Percentiles rank a stretch among this genome's conserved stretches.
These are phyloP conservation scores for Ranitomeya variabilis DNA, from an alignment of 2,113 vertebrate species.

Conservation along the genomic window DNA sequence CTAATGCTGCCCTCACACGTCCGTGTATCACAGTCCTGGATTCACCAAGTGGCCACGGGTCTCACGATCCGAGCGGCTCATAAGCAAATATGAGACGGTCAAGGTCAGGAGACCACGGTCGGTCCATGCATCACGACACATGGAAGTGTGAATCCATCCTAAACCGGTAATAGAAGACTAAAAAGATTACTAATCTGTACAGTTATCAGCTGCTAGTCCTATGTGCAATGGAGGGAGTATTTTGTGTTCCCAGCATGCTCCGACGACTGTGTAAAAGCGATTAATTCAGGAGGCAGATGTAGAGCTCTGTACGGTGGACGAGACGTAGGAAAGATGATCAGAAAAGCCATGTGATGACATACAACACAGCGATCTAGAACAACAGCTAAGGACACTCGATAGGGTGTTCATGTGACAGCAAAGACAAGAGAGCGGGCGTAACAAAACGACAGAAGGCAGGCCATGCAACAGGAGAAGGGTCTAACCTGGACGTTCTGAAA, in stretches of 20 bases:
- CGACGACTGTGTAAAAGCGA: background rate
- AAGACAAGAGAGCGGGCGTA: slow-evolving; percentile 3
- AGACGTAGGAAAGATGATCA: slow-evolving; percentile 15
- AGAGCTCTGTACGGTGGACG: background rate
- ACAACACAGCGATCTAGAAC: slow-evolving; percentile 11
- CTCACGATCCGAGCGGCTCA: too few species aligned
- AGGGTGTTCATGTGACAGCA: slow-evolving; percentile 8
- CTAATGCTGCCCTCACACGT: too few species aligned
- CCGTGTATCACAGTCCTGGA: too few species aligned
- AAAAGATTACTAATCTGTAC: background rate
- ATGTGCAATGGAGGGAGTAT: background rate
- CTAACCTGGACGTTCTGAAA: slow-evolving; percentile 94
- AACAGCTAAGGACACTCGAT: background rate
- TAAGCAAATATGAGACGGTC: too few species aligned
- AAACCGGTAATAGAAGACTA: too few species aligned
- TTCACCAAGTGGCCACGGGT: too few species aligned
- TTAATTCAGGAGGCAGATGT: slow-evolving; percentile 16
- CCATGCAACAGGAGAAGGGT: slow-evolving; percentile 71
- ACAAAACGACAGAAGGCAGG: slow-evolving; percentile 61
- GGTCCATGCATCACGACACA: too few species aligned
- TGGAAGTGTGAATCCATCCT: too few species aligned
- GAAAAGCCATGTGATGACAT: background rate
- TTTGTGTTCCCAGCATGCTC: background rate
- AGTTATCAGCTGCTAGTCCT: background rate
- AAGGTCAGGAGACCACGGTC: too few species aligned